Evolutionary conservation across 2,113 vertebrate species (phyloP).

Genomic region (Aldabrachelys gigantea): DNA sequence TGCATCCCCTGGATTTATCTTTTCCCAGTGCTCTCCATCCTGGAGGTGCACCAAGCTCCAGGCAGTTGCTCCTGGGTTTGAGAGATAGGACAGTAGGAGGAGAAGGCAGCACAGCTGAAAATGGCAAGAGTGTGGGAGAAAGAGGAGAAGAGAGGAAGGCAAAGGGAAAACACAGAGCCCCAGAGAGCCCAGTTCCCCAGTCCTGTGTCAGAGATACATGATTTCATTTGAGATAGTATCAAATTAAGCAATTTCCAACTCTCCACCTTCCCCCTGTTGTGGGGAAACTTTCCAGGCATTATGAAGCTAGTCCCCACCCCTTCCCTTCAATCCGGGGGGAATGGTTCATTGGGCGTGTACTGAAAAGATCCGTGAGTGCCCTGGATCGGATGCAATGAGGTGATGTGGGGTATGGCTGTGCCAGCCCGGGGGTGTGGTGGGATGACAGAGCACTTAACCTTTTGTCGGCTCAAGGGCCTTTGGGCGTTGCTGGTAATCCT

Average conservation of each 20-base stretch:
- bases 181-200: background rate
- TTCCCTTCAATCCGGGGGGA: fast-evolving
- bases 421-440: background rate
- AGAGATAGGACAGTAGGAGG: too few relatives aligned
- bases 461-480: background rate
- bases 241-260: constrained; percentile 16
- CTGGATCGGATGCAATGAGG: background rate
- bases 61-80: background rate
- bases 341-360: background rate
- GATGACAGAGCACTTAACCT: background rate
- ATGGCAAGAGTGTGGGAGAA: constrained; percentile 4
- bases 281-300: background rate
- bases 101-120: background rate
- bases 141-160: background rate
- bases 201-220: background rate
- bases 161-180: background rate
- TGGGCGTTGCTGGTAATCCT: background rate
- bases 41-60: background rate
- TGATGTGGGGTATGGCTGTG: background rate
- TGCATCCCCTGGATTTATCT: background rate
- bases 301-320: background rate
- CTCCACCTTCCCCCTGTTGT: background rate
- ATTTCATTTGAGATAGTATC: background rate
- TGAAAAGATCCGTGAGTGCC: background rate
- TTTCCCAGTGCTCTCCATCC: background rate